Percentiles rank a stretch among this genome's conserved stretches.
Evolutionary conservation across 2,888 invertebrate genomes (phyloP).

Genomic region (Polylopha cassiicola): DNA sequence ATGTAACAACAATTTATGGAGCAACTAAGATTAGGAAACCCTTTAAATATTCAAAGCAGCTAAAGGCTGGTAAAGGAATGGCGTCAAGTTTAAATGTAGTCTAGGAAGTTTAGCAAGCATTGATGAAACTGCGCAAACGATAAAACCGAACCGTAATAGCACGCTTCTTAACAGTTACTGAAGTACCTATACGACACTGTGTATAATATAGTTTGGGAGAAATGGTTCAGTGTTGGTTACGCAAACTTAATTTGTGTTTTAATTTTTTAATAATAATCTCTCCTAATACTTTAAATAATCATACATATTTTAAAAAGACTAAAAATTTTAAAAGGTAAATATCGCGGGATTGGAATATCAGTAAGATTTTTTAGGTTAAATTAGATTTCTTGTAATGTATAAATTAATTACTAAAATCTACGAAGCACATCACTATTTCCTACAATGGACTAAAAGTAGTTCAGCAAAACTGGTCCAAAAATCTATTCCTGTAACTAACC

Average conservation of each 20-base stretch:
- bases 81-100: conserved; percentile 19
- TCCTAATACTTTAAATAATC: too few relatives aligned
- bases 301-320: too few relatives aligned
- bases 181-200: too few relatives aligned
- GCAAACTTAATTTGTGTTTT: too few relatives aligned
- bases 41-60: conserved; percentile 18
- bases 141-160: conserved; percentile 18
- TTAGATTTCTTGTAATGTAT: too few relatives aligned
- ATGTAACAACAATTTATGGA: conserved; percentile 6
- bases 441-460: conserved; percentile 4
- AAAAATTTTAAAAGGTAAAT: too few relatives aligned
- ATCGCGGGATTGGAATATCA: too few relatives aligned
- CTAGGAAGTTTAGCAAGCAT: conserved; percentile 26
- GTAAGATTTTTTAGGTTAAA: conserved; percentile 32
- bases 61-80: conserved; percentile 6
- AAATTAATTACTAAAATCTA: too few relatives aligned
- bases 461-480: conserved; percentile 10
- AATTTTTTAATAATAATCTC: too few relatives aligned
- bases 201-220: too few relatives aligned
- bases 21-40: conserved; percentile 17
- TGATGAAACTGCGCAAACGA: conserved; percentile 26
- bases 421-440: conserved; percentile 38
- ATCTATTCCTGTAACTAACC: background rate
- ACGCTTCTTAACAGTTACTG: background rate
- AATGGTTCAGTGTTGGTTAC: too few relatives aligned